phyloP scores from a whole-genome alignment of 2,113 vertebrate genomes.

The Hylia prasina region DNA sequence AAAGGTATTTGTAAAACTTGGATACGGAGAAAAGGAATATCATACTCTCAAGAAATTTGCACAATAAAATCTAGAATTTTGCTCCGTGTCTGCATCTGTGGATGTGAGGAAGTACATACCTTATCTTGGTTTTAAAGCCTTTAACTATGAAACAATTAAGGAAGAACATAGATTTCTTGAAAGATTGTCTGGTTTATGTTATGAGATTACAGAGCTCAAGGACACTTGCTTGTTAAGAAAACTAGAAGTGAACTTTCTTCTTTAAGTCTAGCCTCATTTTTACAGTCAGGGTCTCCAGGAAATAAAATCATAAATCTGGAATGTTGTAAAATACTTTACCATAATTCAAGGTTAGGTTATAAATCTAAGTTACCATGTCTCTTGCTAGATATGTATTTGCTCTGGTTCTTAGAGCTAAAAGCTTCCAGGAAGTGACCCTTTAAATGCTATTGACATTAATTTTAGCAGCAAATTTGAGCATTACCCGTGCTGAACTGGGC shows the following conservation, averaged over 20 bases:
- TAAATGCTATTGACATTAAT: background rate
- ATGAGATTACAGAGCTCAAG: background rate
- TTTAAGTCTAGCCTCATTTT: background rate
- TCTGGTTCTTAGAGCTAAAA: background rate
- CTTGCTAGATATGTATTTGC: background rate
- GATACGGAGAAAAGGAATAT: background rate
- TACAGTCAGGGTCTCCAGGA: background rate
- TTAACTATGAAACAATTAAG: background rate
- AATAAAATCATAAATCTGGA: background rate
- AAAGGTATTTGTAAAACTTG: background rate
- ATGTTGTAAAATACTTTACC: background rate
- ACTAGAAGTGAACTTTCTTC: background rate
- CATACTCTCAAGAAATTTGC: background rate
- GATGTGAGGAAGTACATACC: background rate
- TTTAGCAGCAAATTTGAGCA: background rate
- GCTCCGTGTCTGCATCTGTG: background rate
- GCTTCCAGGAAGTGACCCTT: background rate
- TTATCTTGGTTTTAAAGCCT: background rate
- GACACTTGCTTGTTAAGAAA: background rate
- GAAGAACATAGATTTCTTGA: background rate
- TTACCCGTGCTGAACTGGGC: background rate
- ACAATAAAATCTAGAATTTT: background rate
- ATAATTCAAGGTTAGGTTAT: background rate
- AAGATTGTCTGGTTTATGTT: background rate
- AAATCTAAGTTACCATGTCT: background rate